Evolutionary conservation across 2,888 invertebrate species (phyloP), one percentile per base, ranked within the genome.

Genomic region (Ochlodes sylvanus): DNA sequence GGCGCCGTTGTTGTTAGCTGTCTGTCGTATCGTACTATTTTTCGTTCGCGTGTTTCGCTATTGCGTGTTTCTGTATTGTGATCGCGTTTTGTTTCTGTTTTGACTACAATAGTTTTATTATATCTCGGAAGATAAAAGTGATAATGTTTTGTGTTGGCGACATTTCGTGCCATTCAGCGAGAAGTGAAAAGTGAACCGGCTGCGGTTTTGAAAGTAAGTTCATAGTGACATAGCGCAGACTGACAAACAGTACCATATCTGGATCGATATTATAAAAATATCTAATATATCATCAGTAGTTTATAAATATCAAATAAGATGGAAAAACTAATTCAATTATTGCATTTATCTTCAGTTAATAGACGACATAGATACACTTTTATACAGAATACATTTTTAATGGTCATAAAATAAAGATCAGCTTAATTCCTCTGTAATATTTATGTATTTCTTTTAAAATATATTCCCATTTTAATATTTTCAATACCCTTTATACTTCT

Each of bases 231-330:
- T 73, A 76, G 73, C 74, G 71, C 68, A 72, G 73, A 73, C 71
- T 76, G 77, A 78, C 76, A 81, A 83, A 82, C 75, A 84, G 79
- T 78, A 83, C 83, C 74, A 84, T 78, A 52, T 27, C 14, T 80
- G 89, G 90, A 92, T 92, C 92, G 89, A 92, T 92, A 90, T 76
- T 84, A 85, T 73, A 86, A 86, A 66, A 4, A 27, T n/a, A n/a
- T n/a, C n/a, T 52, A 58, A 52, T 55, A 17, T 14, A 17, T 19
- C 14, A 14, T 27, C 27, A 52, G 19, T 12, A 19, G 50, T 4
- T 7, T 50, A 2, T 12, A 9, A 2, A 7, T 47, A 44, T 44
- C 44, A 44, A 44, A 15, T 44, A 44, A 15, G 12, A 15, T 15
- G 7, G 42, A 17, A 17, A 15, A 44, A 44, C 7, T 12, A 15